A percentile compares a stretch with the other conserved stretches of the same genome.
Conservation (phyloP, 2,888 invertebrate genomes). For the Gnatocerus cornutus region DNA sequence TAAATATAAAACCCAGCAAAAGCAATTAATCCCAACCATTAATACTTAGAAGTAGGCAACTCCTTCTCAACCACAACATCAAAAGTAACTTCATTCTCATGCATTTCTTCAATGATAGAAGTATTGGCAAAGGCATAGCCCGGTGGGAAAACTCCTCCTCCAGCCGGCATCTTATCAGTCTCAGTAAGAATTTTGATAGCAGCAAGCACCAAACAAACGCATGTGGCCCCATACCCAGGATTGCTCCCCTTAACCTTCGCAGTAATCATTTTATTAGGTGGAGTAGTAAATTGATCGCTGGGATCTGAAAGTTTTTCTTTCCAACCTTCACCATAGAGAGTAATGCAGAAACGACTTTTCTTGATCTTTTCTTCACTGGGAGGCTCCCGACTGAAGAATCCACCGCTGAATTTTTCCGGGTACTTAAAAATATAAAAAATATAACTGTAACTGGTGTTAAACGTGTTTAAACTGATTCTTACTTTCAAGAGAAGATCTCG, state of each 20-base stretch:
- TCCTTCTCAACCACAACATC: constrained; percentile 71
- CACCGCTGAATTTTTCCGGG: constrained; percentile 66
- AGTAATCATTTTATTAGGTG: constrained; percentile 78
- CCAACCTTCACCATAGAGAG: constrained; percentile 88
- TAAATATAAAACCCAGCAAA: background rate
- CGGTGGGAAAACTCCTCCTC: constrained; percentile 91
- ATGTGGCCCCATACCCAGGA: constrained; percentile 90
- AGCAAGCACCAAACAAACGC: constrained; percentile 80
- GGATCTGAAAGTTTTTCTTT: constrained; percentile 75
- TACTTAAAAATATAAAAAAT: constrained; percentile 52
- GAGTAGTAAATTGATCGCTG: constrained; percentile 73
- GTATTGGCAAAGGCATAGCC: constrained; percentile 91
- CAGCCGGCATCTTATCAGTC: constrained; percentile 80
- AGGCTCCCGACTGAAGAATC: constrained; percentile 79
- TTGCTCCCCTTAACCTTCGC: constrained; percentile 80
- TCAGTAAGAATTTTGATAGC: constrained; percentile 86
- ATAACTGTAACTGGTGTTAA: too few relatives aligned
- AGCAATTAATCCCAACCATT: background rate
- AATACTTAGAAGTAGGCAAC: constrained; percentile 25
- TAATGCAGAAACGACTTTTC: constrained; percentile 78
- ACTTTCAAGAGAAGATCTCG: constrained; percentile 78
- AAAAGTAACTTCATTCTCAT: constrained; percentile 82
- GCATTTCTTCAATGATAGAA: constrained; percentile 81
- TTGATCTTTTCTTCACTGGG: constrained; percentile 78
- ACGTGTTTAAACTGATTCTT: background rate